phyloP scores from a whole-genome alignment of 2,797 vertebrate genomes.

The Sebastes hubbsi region DNA sequence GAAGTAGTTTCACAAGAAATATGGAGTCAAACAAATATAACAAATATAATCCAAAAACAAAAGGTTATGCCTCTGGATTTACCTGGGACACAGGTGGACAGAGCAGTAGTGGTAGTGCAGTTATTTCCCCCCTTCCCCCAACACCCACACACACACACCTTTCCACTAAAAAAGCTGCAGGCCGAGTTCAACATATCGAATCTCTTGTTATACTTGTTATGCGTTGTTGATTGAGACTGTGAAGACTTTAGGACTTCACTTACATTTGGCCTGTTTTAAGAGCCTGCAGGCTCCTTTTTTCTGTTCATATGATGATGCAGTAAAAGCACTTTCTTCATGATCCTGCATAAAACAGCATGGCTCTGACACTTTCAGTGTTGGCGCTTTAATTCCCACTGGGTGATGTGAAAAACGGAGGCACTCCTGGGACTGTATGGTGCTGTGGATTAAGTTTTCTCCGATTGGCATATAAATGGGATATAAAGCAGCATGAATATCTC shows the following conservation, averaged over 20 bases:
- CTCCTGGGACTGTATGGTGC: constrained; percentile 40
- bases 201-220: too few relatives aligned
- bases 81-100: not conserved
- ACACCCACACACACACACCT: too few relatives aligned
- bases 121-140: too few relatives aligned
- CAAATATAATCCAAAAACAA: not conserved
- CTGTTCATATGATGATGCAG: not conserved
- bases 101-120: too few relatives aligned
- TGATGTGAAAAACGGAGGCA: constrained; percentile 22
- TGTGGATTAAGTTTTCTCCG: constrained; percentile 57
- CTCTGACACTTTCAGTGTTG: constrained; percentile 6
- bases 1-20: not conserved
- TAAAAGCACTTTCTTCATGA: constrained; percentile 4
- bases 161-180: not conserved
- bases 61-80: too few relatives aligned
- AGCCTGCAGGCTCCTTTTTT: not conserved
- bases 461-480: constrained; percentile 63
- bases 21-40: not conserved
- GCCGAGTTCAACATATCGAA: not conserved
- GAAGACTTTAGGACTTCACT: not conserved
- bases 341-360: constrained; percentile 1
- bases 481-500: constrained; percentile 65
- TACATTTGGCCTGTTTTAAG: constrained; percentile 24
- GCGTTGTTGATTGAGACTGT: not conserved
- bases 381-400: constrained; percentile 46